Evolutionary conservation across 2,888 invertebrate species (phyloP), one percentile per base, ranked within the genome.

Genomic region (Andrena flavipes): DNA sequence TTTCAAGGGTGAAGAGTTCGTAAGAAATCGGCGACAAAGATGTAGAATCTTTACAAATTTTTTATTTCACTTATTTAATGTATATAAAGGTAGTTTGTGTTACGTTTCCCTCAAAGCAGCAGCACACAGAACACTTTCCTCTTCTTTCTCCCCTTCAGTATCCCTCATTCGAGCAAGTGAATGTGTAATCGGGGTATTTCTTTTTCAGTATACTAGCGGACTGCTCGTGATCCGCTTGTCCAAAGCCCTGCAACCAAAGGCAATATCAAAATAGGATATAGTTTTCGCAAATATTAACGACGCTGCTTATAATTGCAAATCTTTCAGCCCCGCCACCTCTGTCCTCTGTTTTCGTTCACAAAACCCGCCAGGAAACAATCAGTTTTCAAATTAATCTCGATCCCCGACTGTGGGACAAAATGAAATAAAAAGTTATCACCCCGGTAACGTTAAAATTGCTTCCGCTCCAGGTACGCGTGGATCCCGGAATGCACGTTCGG

Each of bases 201-300:
- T 95, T 96, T 92, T 97, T 96, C 82, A 99, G 93, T 62, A 99
- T 93, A 73, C 95, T 95, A 3, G 97, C 98, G 1, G 98, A 94
- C 42, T 96, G 94, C 83, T 96, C 95, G 94, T 99, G 99, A 94
- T 99, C 98, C 0, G 99, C 99, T 93, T 96, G 97, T 1, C 99
- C 99, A 92, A 96, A 99, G 0, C 98, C 97, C 95, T 97, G 95
- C 20, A 94, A 95, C 76, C 68, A 64, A 64, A 35, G 7, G 1
- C 30, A n/a, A 33, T 2, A 33, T n/a, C 33, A n/a, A 29, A 30
- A 62, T 13, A 13, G 10, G 2, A n/a, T 33, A 2, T 1, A 33
- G 6, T 6, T 23, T 4, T 2, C 16, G 10, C 16, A 64, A 64
- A 48, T 23, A 33, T 13, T n/a, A 29, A 23, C 35, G 56, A 13